These are phyloP conservation scores for Lepas anatifera DNA, from an alignment of 2,888 invertebrate species.

Conservation along the genomic window DNA sequence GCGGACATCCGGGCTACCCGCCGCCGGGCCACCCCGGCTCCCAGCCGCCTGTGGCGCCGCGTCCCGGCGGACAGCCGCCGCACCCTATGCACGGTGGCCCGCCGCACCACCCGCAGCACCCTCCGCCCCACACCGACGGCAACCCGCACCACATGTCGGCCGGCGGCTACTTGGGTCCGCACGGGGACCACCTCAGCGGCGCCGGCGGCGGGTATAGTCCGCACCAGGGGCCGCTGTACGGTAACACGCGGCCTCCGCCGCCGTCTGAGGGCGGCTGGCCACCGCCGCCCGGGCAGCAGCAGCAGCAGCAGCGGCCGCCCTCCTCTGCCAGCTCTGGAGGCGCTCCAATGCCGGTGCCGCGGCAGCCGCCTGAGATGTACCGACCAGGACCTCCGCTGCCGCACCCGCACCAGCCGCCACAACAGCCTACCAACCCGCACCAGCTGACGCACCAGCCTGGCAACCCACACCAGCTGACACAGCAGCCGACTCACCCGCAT, in stretches of 20 bases:
- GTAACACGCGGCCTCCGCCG: constrained; percentile 27
- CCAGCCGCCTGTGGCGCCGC: not conserved
- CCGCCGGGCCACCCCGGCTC: constrained; percentile 18
- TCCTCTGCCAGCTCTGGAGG: constrained; percentile 4
- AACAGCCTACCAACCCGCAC: constrained; percentile 28
- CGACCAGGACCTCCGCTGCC: constrained; percentile 23
- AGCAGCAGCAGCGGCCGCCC: constrained; percentile 10
- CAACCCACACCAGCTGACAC: constrained; percentile 27
- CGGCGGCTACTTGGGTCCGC: no score
- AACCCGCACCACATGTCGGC: not conserved
- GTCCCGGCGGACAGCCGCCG: constrained; percentile 10
- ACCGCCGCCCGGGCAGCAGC: no score
- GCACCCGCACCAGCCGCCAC: constrained; percentile 25
- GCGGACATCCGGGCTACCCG: constrained; percentile 16
- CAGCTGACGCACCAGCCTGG: constrained; percentile 23
- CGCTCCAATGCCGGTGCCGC: constrained; percentile 1
- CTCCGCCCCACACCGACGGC: constrained; percentile 18
- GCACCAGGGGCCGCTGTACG: constrained; percentile 20
- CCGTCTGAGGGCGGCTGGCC: constrained; percentile 25
- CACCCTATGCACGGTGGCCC: constrained; percentile 14
- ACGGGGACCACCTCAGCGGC: constrained; percentile 24
- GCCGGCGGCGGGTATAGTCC: constrained; percentile 20
- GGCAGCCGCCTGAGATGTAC: constrained; percentile 7
- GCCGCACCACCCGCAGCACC: constrained; percentile 19
- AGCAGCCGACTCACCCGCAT: constrained; percentile 7